Percentiles rank a stretch among this genome's conserved stretches.
Conservation (phyloP, 2,888 invertebrate genomes). For the Chymomyza caudatula region DNA sequence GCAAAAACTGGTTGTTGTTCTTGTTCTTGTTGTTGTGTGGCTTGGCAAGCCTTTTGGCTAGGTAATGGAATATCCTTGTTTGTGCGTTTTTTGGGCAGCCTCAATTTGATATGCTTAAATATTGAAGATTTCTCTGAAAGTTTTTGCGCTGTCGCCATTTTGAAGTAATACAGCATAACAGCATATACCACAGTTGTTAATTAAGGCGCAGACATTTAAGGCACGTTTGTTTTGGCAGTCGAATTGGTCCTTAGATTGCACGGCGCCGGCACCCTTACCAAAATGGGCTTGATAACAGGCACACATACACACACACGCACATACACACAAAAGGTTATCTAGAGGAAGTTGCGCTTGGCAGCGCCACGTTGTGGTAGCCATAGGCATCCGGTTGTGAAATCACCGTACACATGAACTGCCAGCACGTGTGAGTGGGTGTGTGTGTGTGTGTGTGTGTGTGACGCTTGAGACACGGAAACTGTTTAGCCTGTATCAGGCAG, state of each 20-base stretch:
- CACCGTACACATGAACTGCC: slow-evolving; percentile 32
- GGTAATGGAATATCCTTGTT: neutral
- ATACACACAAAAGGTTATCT: slow-evolving; percentile 49
- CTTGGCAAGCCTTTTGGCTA: neutral
- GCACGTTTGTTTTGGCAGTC: neutral
- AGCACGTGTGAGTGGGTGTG: slow-evolving; percentile 3
- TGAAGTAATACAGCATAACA: neutral
- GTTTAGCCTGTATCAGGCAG: slow-evolving; percentile 36
- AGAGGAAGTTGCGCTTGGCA: slow-evolving; percentile 63
- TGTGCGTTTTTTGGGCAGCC: neutral
- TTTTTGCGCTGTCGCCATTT: neutral
- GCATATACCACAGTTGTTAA: neutral
- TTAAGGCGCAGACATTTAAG: neutral
- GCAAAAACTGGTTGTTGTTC: neutral
- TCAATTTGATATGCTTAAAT: neutral
- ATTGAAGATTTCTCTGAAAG: neutral
- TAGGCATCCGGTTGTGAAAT: neutral
- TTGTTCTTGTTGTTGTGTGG: neutral
- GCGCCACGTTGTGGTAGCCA: slow-evolving; percentile 24
- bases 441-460: neutral
- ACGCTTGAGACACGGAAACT: slow-evolving; percentile 64
- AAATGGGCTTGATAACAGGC: neutral
- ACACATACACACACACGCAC: no score
- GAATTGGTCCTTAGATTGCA: neutral
- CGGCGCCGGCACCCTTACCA: neutral